Conservation (phyloP, 2,113 vertebrate species). For the Gymnorhina tibicen region DNA sequence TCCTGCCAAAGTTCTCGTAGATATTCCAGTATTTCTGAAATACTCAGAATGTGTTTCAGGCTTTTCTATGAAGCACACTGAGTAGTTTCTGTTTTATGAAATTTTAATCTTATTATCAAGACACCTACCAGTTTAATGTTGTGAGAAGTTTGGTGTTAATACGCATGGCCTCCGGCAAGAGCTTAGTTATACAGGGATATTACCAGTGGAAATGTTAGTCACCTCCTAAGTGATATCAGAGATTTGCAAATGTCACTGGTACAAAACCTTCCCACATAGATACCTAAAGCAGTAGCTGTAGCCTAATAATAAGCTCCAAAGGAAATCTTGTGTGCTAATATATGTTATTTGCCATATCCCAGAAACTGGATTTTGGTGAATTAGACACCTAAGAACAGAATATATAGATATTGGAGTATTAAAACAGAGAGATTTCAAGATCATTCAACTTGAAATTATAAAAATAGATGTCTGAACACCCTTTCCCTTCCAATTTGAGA, state of each 20-base stretch:
- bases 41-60: neutral
- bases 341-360: neutral
- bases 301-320: neutral
- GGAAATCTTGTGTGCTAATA: neutral
- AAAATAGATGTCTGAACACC: neutral
- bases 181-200: neutral
- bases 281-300: neutral
- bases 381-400: neutral
- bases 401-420: neutral
- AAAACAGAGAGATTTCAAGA: neutral
- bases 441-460: neutral
- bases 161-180: neutral
- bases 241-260: constrained; percentile 7
- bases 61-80: neutral
- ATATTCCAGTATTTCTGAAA: neutral
- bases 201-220: constrained; percentile 45
- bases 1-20: neutral
- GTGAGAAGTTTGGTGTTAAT: constrained; percentile 20
- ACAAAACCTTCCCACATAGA: neutral
- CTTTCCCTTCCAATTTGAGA: neutral
- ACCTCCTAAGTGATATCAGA: constrained; percentile 11
- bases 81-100: neutral
- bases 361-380: neutral
- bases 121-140: neutral
- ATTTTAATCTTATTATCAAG: neutral